Conservation (phyloP, 2,888 invertebrate genomes). For the Cybosia mesomella region DNA sequence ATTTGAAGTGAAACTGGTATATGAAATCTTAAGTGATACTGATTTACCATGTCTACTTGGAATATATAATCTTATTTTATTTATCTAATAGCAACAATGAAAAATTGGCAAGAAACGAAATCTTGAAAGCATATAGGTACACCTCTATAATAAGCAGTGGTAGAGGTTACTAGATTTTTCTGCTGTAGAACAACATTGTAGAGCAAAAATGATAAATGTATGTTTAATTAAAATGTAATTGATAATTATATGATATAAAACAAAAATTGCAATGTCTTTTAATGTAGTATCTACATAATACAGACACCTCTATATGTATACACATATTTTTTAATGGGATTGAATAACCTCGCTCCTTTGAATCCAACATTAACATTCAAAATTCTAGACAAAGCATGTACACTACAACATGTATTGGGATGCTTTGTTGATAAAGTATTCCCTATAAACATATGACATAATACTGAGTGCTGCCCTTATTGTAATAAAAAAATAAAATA, state of each 20-base stretch:
- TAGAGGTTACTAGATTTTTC: constrained; percentile 69
- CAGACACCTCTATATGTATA: not conserved
- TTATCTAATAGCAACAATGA: constrained; percentile 44
- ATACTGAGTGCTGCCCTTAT: too few relatives aligned
- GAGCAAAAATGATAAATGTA: constrained; percentile 76
- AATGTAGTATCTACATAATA: constrained; percentile 12
- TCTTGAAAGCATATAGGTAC: constrained; percentile 28
- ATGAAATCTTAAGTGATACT: constrained; percentile 37
- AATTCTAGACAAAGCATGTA: too few relatives aligned
- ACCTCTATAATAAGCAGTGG: constrained; percentile 59
- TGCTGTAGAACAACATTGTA: constrained; percentile 78
- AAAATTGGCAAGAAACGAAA: constrained; percentile 48
- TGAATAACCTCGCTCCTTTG: too few relatives aligned
- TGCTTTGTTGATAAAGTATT: too few relatives aligned
- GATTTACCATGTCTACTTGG: constrained; percentile 41
- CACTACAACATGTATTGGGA: too few relatives aligned
- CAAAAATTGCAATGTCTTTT: constrained; percentile 31
- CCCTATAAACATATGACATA: too few relatives aligned
- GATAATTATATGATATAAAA: constrained; percentile 76
- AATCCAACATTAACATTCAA: too few relatives aligned
- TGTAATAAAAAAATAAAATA: too few relatives aligned
- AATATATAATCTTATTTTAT: constrained; percentile 40
- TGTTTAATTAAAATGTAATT: constrained; percentile 79
- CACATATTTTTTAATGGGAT: not conserved
- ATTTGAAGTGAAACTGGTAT: constrained; percentile 43